Conservation (phyloP, 2,113 vertebrate genomes). For the Lota lota region DNA sequence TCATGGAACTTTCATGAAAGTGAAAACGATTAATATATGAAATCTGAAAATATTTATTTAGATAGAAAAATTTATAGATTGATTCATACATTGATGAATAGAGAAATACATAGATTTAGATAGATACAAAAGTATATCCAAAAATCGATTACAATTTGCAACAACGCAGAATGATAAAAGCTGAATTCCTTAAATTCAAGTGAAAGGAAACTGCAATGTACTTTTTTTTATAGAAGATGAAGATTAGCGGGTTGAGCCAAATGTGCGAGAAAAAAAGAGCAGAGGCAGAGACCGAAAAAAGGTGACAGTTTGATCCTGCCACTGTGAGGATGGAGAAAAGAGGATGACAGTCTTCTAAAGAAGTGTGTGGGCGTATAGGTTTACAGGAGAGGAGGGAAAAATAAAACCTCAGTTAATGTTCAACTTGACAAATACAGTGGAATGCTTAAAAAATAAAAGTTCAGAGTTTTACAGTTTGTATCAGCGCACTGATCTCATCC, state of each 20-base stretch:
- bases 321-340: neutral
- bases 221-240: neutral
- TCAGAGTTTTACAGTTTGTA: too few species aligned
- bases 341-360: too few species aligned
- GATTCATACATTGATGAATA: neutral
- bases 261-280: neutral
- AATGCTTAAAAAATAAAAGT: neutral
- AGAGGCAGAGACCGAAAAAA: neutral
- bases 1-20: too few species aligned
- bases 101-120: neutral
- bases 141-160: neutral
- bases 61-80: neutral
- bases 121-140: neutral
- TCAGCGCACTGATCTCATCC: too few species aligned
- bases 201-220: neutral
- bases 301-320: too few species aligned
- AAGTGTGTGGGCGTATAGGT: too few species aligned
- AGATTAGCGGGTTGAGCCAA: neutral
- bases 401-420: neutral
- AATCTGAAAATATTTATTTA: neutral
- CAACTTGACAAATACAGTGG: slow-evolving; percentile 5
- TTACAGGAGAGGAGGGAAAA: neutral
- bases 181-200: neutral
- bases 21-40: too few species aligned
- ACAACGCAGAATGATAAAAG: too few species aligned